Evolutionary conservation across 1,140 invertebrate species (phyloP), one percentile per base, ranked within the genome.

Genomic region (Gonatopus flavifemur): DNA sequence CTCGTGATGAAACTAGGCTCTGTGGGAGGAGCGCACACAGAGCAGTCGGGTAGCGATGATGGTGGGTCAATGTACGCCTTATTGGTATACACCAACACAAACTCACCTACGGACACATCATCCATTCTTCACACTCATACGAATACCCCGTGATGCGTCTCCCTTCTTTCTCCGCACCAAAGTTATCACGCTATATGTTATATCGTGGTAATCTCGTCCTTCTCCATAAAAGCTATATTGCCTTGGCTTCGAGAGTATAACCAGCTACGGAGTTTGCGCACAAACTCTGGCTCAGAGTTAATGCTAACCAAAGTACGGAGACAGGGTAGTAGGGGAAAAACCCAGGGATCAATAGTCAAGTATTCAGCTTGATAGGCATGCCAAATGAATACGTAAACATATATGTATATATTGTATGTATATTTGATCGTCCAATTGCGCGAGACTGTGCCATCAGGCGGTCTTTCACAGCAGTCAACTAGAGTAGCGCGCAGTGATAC

Each of bases 321-420:
- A 37, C 16, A 12, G 6, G 40, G 33, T 41, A 47, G 57, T 49
- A 52, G 49, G 36, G 44, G 43, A 12, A 6, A 12, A 12, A 28
- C 6, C 12, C 32, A 25, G 38, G 30, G 38, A 62, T 62, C 59
- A 49, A 62, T 62, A 62, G 38, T 62, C 57, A 62, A 60, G 59
- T 60, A 54, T 56, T 57, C 45, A 30, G 28, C 20, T 51, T 31
- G 49, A 60, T 53, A 52, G 42, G 49, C 55, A 57, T 60, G 35
- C 37, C 46, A 61, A 46, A 35, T 45, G 25, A 12, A 6, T 28
- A 28, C 12, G 12, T 12, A 7, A n/a, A n/a, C n/a, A n/a, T n/a
- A n/a, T n/a, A n/a, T n/a, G n/a, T n/a, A n/a, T n/a, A n/a, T n/a
- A n/a, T n/a, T n/a, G 45, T 40, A 43, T 57, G 24, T 43, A 55